Base-by-base conservation (phyloP, 2,888 invertebrate species). In the Ormyrus pomaceus region DNA sequence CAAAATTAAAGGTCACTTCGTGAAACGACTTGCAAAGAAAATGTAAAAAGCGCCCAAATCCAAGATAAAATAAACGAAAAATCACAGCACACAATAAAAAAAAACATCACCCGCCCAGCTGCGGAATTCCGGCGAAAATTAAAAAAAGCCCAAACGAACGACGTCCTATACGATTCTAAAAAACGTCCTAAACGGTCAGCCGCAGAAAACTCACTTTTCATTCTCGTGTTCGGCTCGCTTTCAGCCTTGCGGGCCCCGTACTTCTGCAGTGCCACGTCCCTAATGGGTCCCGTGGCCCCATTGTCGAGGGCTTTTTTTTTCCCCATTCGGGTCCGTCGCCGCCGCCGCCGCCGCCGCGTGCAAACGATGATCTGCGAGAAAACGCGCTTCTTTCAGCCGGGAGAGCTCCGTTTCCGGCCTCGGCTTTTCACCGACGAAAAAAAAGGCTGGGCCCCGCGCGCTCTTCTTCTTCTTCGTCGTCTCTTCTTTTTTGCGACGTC, bases 281-380 rank as follows among this genome's bases (percentile, higher is more conserved):
- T 75, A 75, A 79, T 75, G 74, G 79, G 58, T 48, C 73, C 72
- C 48, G 53, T 48, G 19, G 70, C 10, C 62, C 80, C 34, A 81
- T 81, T 81, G 81, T 77, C 81, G 56, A 10, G 65, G 55, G 68
- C 55, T 77, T 77, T 77, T 77, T 73, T 81, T 34, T 77, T 68
- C 73, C 77, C 56, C 62, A 56, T 62, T 56, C 13, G 62, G 56
- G 72, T 55, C 68, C 50, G n/a, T 19, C 50, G 65, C 48, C 50
- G 19, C 69, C 2, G 64, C 13, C 8, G 48, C 5, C n/a, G 53
- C 55, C 3, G 53, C 13, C 58, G n/a, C 51, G 45, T 53, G 61
- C 34, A 34, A 34, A 76, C 76, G 80, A 80, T 80, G 80, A 80
- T 80, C 76, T 68, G 80, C 80, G 62, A 80, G 80, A 80, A 78